A percentile compares a stretch with the other conserved stretches of the same genome.
These are phyloP conservation scores for Lophius americanus DNA, from an alignment of 2,797 vertebrate genomes.

Conservation along the genomic window DNA sequence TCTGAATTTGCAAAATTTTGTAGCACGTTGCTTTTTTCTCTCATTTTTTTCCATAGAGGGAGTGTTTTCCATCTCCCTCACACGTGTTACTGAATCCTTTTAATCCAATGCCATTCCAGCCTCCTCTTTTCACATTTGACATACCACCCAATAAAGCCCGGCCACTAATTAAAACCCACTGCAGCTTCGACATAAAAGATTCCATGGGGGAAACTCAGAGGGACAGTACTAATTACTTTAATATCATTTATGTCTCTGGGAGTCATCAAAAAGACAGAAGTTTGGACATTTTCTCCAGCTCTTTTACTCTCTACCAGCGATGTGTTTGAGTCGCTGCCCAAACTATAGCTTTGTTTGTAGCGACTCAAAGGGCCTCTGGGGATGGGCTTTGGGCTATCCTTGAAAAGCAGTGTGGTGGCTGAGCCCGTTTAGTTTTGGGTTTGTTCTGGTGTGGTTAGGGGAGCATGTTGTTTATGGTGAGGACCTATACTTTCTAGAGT, in stretches of 20 bases:
- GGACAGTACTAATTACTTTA: conserved; percentile 72
- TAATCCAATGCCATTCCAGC: conserved; percentile 71
- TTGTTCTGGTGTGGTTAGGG: conserved; percentile 84
- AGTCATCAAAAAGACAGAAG: conserved; percentile 64
- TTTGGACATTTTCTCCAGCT: conserved; percentile 31
- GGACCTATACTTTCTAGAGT: conserved; percentile 79
- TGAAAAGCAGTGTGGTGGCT: conserved; percentile 40
- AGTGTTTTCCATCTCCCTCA: conserved; percentile 59
- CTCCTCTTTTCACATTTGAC: conserved; percentile 77
- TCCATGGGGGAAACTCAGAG: conserved; percentile 53
- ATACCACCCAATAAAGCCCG: conserved; percentile 78
- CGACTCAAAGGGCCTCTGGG: conserved; percentile 46
- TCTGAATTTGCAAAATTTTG: conserved; percentile 67
- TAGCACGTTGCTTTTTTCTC: conserved; percentile 55
- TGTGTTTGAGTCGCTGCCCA: conserved; percentile 30
- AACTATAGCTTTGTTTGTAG: conserved; percentile 48
- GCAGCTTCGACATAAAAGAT: conserved; percentile 65
- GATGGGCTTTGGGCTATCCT: conserved; percentile 61
- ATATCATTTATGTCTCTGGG: conserved; percentile 67
- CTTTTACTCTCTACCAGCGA: conserved; percentile 33
- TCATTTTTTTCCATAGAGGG: conserved; percentile 25
- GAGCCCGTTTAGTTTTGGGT: conserved; percentile 68
- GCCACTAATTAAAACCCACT: conserved; percentile 81
- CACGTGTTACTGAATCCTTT: conserved; percentile 71
- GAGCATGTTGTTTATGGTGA: conserved; percentile 85